Percentiles rank a stretch among this genome's conserved stretches.
Evolutionary conservation across 2,888 invertebrate genomes (phyloP).

Genomic region (Papilio demoleus): DNA sequence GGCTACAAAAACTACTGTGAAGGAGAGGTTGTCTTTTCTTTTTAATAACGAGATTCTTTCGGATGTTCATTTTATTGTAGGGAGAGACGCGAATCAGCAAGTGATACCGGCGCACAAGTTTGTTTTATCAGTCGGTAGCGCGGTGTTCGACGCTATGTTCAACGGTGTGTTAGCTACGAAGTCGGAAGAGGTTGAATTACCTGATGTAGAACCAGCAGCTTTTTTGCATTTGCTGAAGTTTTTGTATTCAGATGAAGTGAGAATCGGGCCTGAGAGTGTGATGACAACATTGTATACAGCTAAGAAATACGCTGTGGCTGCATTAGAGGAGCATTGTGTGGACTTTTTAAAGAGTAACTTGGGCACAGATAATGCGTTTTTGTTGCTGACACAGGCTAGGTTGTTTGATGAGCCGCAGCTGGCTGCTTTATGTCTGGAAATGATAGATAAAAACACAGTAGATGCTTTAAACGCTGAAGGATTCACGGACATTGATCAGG

Average conservation of each 20-base stretch:
- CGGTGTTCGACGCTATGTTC: constrained; percentile 94
- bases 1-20: constrained; percentile 88
- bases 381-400: constrained; percentile 90
- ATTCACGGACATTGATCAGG: constrained; percentile 92
- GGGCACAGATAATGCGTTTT: constrained; percentile 92
- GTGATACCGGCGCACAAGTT: constrained; percentile 92
- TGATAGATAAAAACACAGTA: constrained; percentile 92
- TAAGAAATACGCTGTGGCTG: constrained; percentile 93
- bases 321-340: constrained; percentile 92
- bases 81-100: constrained; percentile 86
- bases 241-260: constrained; percentile 91
- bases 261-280: constrained; percentile 92
- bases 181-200: constrained; percentile 89
- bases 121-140: constrained; percentile 91
- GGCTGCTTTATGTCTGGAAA: constrained; percentile 91
- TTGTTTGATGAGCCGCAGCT: constrained; percentile 92
- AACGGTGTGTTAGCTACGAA: constrained; percentile 89
- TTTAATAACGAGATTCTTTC: constrained; percentile 80
- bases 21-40: constrained; percentile 88
- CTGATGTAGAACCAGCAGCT: constrained; percentile 92
- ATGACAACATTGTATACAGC: constrained; percentile 94
- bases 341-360: constrained; percentile 89
- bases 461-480: constrained; percentile 91
- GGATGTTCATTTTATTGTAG: constrained; percentile 92
- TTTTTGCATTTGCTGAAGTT: constrained; percentile 89